Percentiles rank a stretch among this genome's conserved stretches.
phyloP scores from a whole-genome alignment of 2,797 vertebrate genomes.

The Pelodytes ibericus region DNA sequence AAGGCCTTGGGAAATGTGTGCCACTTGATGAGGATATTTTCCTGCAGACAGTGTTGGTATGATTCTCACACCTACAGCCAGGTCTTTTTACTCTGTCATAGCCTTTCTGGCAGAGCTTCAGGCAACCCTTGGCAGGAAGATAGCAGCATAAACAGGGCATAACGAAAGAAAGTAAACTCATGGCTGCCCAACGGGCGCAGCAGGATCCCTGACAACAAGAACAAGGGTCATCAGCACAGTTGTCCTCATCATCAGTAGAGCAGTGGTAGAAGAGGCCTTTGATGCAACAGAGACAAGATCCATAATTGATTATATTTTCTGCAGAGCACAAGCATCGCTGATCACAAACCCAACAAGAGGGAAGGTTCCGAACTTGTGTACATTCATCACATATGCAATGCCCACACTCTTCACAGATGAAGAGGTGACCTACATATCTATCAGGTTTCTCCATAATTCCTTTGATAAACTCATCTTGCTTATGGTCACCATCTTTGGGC shows the following conservation, averaged over 20 bases:
- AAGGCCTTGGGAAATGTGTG: constrained; percentile 82
- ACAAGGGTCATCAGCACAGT: constrained; percentile 94
- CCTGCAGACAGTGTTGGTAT: constrained; percentile 94
- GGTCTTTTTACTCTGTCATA: constrained; percentile 87
- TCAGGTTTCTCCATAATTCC: constrained; percentile 70
- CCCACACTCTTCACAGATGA: constrained; percentile 92
- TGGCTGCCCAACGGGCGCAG: constrained; percentile 88
- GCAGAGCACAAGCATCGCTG: constrained; percentile 93
- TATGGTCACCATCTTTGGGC: constrained; percentile 78
- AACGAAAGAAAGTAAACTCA: constrained; percentile 87
- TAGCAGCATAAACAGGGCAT: constrained; percentile 99
- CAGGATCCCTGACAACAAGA: constrained; percentile 85
- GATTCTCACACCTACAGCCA: constrained; percentile 93
- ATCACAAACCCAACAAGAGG: constrained; percentile 92
- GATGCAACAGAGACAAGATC: constrained; percentile 93
- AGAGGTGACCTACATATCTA: constrained; percentile 76
- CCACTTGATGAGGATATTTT: constrained; percentile 86
- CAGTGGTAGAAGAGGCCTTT: constrained; percentile 98
- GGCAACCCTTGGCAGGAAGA: constrained; percentile 91
- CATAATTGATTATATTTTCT: constrained; percentile 87
- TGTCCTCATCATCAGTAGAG: constrained; percentile 92
- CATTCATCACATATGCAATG: constrained; percentile 93
- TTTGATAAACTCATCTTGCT: constrained; percentile 82
- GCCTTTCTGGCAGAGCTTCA: constrained; percentile 87
- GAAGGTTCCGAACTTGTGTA: constrained; percentile 83